phyloP scores from a whole-genome alignment of 2,113 vertebrate species.

The Orthonyx spaldingii region DNA sequence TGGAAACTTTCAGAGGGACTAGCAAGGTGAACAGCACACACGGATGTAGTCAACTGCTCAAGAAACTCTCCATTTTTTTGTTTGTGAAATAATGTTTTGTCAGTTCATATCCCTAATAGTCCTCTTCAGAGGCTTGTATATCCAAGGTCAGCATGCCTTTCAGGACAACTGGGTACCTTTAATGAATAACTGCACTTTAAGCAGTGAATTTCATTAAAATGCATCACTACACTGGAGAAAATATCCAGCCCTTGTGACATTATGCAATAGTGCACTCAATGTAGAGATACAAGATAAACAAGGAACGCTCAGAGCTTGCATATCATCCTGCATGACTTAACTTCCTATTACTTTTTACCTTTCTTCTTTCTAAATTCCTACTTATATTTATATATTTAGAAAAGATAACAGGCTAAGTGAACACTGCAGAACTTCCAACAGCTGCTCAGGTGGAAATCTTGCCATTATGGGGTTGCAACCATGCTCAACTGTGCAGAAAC shows the following conservation, averaged over 20 bases:
- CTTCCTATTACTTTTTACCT: neutral
- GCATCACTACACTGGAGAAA: neutral
- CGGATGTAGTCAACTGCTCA: neutral
- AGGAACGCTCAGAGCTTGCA: accelerated
- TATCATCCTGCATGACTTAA: neutral
- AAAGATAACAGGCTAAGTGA: neutral
- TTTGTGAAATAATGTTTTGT: neutral
- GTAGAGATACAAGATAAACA: neutral
- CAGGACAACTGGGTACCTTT: neutral
- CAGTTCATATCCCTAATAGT: neutral
- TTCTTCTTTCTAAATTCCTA: neutral
- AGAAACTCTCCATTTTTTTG: neutral
- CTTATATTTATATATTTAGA: neutral
- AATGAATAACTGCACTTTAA: slow-evolving; percentile 39
- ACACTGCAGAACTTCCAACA: neutral
- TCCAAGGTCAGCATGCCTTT: neutral
- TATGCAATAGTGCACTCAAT: neutral
- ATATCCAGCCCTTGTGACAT: neutral
- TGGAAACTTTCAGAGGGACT: neutral
- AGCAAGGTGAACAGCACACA: neutral
- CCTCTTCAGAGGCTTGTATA: neutral
- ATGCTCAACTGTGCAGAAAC: neutral
- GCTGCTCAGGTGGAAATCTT: neutral
- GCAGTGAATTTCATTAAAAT: slow-evolving; percentile 8
- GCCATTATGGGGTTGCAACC: neutral